Base-by-base conservation (phyloP, 2,888 invertebrate species). In the Scaptomyza caliginosa region DNA sequence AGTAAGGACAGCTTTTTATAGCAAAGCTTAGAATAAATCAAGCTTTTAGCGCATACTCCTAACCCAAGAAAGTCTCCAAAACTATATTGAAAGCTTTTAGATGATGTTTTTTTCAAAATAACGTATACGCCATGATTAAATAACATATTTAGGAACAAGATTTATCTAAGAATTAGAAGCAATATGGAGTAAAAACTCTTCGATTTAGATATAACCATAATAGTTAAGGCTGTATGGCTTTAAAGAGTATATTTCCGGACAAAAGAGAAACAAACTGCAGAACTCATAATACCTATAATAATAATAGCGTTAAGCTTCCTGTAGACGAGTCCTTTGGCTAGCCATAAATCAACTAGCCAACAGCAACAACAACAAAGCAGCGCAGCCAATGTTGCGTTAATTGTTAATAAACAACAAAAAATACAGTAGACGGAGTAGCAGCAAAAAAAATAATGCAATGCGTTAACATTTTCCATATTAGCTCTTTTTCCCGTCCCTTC, bases 341-440 rank as follows among this genome's bases (percentile, higher is more conserved):
- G 24, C 11, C 40, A 65, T 74, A 70, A 74, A 74, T 74, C 60
- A 74, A 43, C 34, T 50, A 45, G 28, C 39, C 21, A 66, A 54
- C 30, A 57, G 42, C 30, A 23, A 6, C 45, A 42, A 36, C 19
- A 66, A 50, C 36, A 64, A 48, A 57, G 46, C 28, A n/a, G 2
- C 39, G 45, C 17, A 28, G 42, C 34, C 16, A 51, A 42, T 55
- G 56, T 45, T 42, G 65, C 66, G 66, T 84, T 79, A 79, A 79
- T 79, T 84, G 84, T 79, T 81, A 81, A 70, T 77, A 67, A 63
- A 51, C n/a, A 62, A 43, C 55, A 34, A 26, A 55, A 36, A 17
- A 38, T 10, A 45, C 1, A 52, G 13, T 39, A 24, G 24, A 7
- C 11, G 32, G 4, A 16, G n/a, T 1, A 0, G n/a, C 11, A 28